Evolutionary conservation across 2,797 vertebrate species (phyloP).

Genomic region (Liparis tanakae): DNA sequence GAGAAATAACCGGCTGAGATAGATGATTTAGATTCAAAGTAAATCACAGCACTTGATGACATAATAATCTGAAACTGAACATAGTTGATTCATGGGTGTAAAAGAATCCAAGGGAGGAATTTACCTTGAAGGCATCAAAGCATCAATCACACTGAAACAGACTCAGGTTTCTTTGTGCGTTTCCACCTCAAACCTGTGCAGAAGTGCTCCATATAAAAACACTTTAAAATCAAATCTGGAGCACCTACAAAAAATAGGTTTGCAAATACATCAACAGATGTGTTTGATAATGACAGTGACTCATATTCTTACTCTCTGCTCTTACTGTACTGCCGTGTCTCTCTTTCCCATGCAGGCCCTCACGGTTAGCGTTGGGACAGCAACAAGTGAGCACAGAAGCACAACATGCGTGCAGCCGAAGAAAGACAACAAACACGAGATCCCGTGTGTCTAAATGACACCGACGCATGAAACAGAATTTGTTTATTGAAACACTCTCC

Average conservation of each 20-base stretch:
- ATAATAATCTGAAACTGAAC: conserved; percentile 19
- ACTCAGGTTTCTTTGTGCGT: conserved; percentile 32
- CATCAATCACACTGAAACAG: conserved; percentile 21
- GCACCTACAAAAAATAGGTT: background rate
- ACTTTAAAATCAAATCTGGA: conserved; percentile 15
- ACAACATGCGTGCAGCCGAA: conserved; percentile 24
- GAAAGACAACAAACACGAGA: conserved; percentile 20
- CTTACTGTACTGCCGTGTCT: background rate
- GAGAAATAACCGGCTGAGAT: background rate
- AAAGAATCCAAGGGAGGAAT: conserved; percentile 33
- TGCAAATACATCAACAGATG: conserved; percentile 26
- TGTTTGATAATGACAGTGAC: conserved; percentile 12
- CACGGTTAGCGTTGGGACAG: conserved; percentile 21
- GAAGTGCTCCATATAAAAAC: conserved; percentile 20
- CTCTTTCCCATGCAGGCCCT: conserved; percentile 7
- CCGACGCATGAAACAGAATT: conserved; percentile 21
- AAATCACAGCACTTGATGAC: conserved; percentile 15
- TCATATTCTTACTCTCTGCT: background rate
- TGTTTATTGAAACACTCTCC: conserved; percentile 9
- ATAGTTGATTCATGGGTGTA: conserved; percentile 36
- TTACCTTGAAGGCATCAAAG: conserved; percentile 39
- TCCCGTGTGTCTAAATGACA: conserved; percentile 33
- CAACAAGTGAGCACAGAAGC: conserved; percentile 40
- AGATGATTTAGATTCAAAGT: conserved; percentile 16
- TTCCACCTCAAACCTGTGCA: conserved; percentile 7